Percentiles rank a stretch among this genome's conserved stretches.
Conservation (phyloP, 2,888 invertebrate species). For the Piscicola geometra region DNA sequence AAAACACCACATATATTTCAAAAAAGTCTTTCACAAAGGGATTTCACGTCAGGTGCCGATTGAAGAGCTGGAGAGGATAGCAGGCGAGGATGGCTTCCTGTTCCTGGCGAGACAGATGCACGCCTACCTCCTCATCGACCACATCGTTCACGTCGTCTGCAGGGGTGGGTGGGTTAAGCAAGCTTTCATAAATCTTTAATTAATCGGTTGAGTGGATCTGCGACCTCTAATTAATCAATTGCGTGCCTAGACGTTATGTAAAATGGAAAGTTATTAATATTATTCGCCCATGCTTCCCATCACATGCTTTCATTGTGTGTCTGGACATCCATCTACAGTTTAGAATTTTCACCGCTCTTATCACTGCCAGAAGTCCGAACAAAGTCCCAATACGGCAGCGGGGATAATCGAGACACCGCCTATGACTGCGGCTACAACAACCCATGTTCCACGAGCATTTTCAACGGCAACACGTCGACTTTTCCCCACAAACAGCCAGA, state of each 20-base stretch:
- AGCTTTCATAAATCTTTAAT: no score
- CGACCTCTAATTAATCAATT: no score
- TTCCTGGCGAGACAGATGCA: neutral
- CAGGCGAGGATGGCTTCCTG: neutral
- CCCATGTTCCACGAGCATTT: neutral
- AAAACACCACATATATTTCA: no score
- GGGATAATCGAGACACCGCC: neutral
- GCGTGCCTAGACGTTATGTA: no score
- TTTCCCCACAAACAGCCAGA: neutral
- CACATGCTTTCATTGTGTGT: no score
- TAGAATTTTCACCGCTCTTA: no score
- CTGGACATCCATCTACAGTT: no score
- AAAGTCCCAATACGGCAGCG: neutral
- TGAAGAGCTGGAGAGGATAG: neutral
- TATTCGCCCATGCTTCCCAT: no score
- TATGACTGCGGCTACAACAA: neutral
- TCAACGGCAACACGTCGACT: neutral
- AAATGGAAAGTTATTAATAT: no score
- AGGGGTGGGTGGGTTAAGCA: neutral
- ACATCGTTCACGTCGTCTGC: conserved; percentile 6
- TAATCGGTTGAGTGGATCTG: no score
- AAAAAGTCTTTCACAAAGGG: no score
- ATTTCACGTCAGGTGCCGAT: neutral
- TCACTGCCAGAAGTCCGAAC: neutral
- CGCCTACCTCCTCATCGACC: neutral